Base-by-base conservation (phyloP, 92 coral and sea anemone species). In the Desmophyllum pertusum region DNA sequence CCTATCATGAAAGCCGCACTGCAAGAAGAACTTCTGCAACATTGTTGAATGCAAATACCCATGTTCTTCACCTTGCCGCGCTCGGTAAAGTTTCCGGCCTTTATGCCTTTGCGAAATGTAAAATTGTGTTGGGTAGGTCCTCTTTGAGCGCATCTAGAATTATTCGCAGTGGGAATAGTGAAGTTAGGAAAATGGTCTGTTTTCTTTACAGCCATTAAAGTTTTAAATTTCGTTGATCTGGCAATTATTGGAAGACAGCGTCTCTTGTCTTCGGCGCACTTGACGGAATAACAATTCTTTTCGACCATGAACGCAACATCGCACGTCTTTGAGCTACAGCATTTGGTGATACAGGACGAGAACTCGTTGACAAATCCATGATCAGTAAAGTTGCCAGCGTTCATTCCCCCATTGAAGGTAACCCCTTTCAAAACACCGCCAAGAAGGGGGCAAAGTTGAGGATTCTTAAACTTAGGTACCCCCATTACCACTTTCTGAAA, bases 1-100 rank as follows among this genome's bases (percentile, higher is more conserved):
- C 69, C 82, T 37, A 87, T 79, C 91, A 96, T 86, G 70, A 94
- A 90, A 51, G 97, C 98, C 2, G 94, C 94, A 50, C 93, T 93
- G 78, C 99, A 96, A 15, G 59, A 36, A 17, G 82, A 7, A 3
- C 64, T 78, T 13, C 76, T 66, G 81, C 99, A 96, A 70, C 99
- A 96, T 25, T 79, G 77, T 14, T 73, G 67, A 21, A 94, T 51
- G 68, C 99, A 96, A 25, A 76, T 27, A 50, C n/a, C 68, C 76
- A 96, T 92, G 57, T 80, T 80, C 23, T 82, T 71, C 6, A 88
- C 89, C 41, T 63, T 38, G 2, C 94, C 96, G 21, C 83, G 94
- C 19, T 78, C 87, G 6, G 94, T 91, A 70, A 92, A 92, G 38
- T 89, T 94, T 29, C 91, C 92, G 5, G 92, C 90, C 37, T 77